A percentile compares a stretch with the other conserved stretches of the same genome.
These are phyloP conservation scores for Clamator glandarius DNA, from an alignment of 2,797 vertebrate species.

Conservation along the genomic window DNA sequence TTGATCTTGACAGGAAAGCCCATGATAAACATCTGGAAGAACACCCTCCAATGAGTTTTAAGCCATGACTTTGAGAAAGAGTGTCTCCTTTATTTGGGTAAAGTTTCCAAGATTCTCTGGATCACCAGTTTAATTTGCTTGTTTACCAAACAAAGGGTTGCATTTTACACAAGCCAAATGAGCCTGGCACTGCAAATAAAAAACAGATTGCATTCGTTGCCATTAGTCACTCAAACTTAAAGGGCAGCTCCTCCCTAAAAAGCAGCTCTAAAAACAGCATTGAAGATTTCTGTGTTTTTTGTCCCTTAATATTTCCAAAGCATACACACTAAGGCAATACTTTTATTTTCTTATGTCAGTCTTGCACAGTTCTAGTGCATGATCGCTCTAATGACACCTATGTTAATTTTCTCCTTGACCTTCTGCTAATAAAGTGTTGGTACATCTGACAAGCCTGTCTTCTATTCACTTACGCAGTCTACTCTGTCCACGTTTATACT, in stretches of 20 bases:
- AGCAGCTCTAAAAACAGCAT: not conserved
- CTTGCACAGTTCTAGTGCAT: not conserved
- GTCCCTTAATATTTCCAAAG: conserved; percentile 1
- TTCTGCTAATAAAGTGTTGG: not conserved
- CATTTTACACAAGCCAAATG: conserved; percentile 72
- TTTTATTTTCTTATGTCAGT: not conserved
- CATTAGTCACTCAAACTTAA: conserved; percentile 66
- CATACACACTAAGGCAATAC: not conserved
- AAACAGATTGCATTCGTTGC: conserved; percentile 69
- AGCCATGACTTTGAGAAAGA: conserved; percentile 12
- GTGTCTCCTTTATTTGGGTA: conserved; percentile 54
- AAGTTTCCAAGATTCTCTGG: conserved; percentile 72
- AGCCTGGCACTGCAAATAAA: conserved; percentile 73
- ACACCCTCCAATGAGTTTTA: conserved; percentile 35
- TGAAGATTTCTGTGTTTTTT: conserved; percentile 36
- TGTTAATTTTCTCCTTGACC: not conserved
- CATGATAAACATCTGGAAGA: conserved; percentile 54
- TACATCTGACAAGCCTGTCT: not conserved
- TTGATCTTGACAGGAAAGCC: conserved; percentile 13
- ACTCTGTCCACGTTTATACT: not conserved
- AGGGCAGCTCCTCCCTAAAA: conserved; percentile 71
- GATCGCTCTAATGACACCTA: not conserved
- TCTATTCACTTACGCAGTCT: not conserved
- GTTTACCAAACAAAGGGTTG: conserved; percentile 75
- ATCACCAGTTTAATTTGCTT: conserved; percentile 72